Percentiles rank a stretch among this genome's conserved stretches.
Evolutionary conservation across 2,113 vertebrate genomes (phyloP).

Genomic region (Cinclus cinclus): DNA sequence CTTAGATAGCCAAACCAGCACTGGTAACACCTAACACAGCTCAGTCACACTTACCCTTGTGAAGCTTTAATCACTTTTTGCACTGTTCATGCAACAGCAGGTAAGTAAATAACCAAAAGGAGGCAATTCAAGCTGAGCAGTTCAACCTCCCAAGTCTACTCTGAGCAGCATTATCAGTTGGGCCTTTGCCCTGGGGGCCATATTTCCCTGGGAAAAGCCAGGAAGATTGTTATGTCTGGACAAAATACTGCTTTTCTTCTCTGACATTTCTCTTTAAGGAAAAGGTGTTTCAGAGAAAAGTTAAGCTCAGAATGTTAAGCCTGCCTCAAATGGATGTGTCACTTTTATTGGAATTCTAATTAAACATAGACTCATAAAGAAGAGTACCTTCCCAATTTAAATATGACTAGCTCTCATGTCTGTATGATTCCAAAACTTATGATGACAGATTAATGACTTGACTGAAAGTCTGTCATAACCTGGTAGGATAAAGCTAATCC

Average conservation of each 20-base stretch:
- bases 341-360: slow-evolving; percentile 73
- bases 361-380: slow-evolving; percentile 68
- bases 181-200: neutral
- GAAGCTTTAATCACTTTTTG: neutral
- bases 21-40: neutral
- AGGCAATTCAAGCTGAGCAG: neutral
- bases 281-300: slow-evolving; percentile 49
- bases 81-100: neutral
- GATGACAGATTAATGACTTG: slow-evolving; percentile 60
- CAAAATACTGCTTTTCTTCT: slow-evolving; percentile 52
- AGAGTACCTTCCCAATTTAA: slow-evolving; percentile 36
- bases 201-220: neutral
- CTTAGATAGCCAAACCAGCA: neutral
- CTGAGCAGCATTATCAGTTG: neutral
- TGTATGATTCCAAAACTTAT: slow-evolving; percentile 5
- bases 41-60: neutral
- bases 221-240: neutral
- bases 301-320: slow-evolving; percentile 55
- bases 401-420: neutral
- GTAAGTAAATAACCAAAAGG: neutral
- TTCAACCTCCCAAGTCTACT: neutral
- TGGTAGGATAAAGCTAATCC: slow-evolving; percentile 74
- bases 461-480: slow-evolving; percentile 68
- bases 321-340: slow-evolving; percentile 57
- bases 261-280: slow-evolving; percentile 41